A percentile compares a stretch with the other conserved stretches of the same genome.
phyloP scores from a whole-genome alignment of 2,797 vertebrate genomes.

The Poeciliopsis presidionis region DNA sequence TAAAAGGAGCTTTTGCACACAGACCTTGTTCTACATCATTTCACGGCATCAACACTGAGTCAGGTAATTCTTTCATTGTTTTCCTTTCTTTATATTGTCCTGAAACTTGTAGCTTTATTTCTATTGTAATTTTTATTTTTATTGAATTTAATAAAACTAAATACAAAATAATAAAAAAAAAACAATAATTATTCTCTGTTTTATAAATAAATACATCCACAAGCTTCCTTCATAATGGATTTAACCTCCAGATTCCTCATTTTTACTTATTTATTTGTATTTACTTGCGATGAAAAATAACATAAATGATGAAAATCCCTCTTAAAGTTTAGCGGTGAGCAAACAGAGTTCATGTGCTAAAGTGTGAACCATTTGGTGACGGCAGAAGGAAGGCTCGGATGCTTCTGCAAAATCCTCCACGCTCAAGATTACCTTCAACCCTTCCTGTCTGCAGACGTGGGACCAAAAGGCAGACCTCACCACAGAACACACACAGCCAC shows the following conservation, averaged over 20 bases:
- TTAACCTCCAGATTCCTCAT: background rate
- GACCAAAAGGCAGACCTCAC: slow-evolving; percentile 31
- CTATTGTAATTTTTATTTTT: background rate
- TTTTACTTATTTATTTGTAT: background rate
- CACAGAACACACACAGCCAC: slow-evolving; percentile 26
- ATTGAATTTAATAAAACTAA: background rate
- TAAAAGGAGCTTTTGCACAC: background rate
- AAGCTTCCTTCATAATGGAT: background rate
- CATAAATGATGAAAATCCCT: background rate
- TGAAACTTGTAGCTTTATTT: background rate
- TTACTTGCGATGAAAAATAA: background rate
- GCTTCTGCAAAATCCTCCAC: slow-evolving; percentile 37
- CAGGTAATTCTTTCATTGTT: background rate
- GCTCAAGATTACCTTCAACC: slow-evolving; percentile 28
- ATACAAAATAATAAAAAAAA: background rate
- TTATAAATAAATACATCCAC: background rate
- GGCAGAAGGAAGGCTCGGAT: slow-evolving; percentile 4
- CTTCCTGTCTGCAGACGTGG: slow-evolving; percentile 19
- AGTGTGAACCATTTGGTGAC: slow-evolving; percentile 39
- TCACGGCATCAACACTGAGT: background rate
- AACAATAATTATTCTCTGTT: background rate
- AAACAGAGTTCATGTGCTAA: background rate
- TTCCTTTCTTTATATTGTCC: background rate
- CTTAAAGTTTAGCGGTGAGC: background rate
- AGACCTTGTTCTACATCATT: background rate